phyloP scores from a whole-genome alignment of 92 coral and sea anemone genomes.

The Isaurus tuberculatus region DNA sequence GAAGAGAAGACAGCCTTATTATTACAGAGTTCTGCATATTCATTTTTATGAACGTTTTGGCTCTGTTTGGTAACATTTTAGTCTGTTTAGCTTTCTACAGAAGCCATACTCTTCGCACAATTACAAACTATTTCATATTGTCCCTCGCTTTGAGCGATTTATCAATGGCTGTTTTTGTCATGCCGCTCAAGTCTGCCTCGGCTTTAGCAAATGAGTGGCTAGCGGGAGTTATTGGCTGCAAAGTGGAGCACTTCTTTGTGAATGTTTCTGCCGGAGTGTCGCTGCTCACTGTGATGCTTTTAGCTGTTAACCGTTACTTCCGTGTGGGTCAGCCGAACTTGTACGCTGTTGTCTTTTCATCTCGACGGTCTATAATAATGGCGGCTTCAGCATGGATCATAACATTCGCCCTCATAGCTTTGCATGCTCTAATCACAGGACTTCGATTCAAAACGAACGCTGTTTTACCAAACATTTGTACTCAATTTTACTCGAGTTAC shows the following conservation, averaged over 20 bases:
- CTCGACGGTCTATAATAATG: neutral
- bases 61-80: conserved; percentile 5
- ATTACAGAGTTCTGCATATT: conserved; percentile 17
- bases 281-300: conserved; percentile 27
- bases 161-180: conserved; percentile 25
- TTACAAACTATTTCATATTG: conserved; percentile 22
- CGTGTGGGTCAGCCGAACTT: conserved; percentile 18
- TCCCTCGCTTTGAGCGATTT: conserved; percentile 31
- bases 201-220: conserved; percentile 3
- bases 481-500: neutral
- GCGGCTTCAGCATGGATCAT: conserved; percentile 5
- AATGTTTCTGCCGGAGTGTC: conserved; percentile 15
- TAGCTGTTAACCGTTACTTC: conserved; percentile 26
- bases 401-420: neutral
- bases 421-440: neutral
- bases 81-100: conserved; percentile 24
- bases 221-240: conserved; percentile 7
- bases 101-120: conserved; percentile 11
- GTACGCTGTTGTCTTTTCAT: neutral
- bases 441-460: conserved; percentile 16
- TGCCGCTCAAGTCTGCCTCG: conserved; percentile 21
- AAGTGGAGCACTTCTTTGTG: conserved; percentile 12
- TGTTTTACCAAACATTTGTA: neutral
- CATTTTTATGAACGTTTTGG: neutral
- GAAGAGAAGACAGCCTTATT: neutral